Percentiles rank a stretch among this genome's conserved stretches.
Conservation (phyloP, 2,888 invertebrate genomes). For the Sarcophaga rosellei region DNA sequence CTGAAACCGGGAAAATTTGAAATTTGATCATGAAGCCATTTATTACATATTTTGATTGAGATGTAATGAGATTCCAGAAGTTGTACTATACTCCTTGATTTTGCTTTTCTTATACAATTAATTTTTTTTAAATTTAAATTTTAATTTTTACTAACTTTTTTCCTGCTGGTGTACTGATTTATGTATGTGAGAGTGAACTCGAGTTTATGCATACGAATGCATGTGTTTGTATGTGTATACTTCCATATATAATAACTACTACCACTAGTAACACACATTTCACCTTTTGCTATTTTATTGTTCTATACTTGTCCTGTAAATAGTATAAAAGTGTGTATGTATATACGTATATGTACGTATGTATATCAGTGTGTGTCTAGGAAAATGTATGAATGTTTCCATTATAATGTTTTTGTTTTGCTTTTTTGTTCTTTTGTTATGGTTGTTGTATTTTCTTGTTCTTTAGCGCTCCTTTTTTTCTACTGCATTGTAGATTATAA, state of each 20-base stretch:
- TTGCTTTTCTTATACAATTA: too few species aligned
- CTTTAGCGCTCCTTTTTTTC: background rate
- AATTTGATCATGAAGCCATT: too few species aligned
- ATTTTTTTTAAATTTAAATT: too few species aligned
- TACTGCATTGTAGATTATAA: constrained; percentile 47
- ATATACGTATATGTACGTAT: background rate
- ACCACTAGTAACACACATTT: constrained; percentile 45
- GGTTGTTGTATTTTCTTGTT: background rate
- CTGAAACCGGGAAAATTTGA: too few species aligned
- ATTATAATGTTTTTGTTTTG: constrained; percentile 8
- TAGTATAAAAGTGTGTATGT: constrained; percentile 2
- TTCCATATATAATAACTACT: constrained; percentile 1
- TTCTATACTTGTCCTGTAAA: background rate
- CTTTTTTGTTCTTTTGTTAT: background rate
- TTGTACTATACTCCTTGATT: too few species aligned
- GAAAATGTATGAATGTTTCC: constrained; percentile 40
- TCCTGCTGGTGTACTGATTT: too few species aligned
- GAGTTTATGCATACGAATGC: background rate
- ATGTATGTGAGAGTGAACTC: too few species aligned
- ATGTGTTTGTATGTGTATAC: constrained; percentile 1
- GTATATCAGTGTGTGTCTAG: constrained; percentile 18
- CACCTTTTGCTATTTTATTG: constrained; percentile 56
- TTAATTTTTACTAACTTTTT: constrained; percentile 6
- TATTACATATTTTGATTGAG: too few species aligned
- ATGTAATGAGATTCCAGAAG: too few species aligned